Percentiles rank a stretch among this genome's conserved stretches.
Conservation (phyloP, 2,113 vertebrate genomes). For the Nettapus auritus region DNA sequence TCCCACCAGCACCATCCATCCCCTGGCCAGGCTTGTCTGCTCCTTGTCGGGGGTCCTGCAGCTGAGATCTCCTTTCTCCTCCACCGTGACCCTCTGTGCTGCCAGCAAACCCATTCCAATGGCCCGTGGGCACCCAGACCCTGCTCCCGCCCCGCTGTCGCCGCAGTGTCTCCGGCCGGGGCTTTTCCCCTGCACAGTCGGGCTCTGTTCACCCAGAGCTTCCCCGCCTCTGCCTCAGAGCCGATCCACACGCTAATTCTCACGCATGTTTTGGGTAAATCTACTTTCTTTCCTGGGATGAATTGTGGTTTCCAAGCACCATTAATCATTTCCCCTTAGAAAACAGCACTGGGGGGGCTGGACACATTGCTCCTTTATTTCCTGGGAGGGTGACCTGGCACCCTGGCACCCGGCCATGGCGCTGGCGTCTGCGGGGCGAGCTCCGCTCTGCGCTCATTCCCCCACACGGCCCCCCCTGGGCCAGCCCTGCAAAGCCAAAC, state of each 20-base stretch:
- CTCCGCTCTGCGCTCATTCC: background rate
- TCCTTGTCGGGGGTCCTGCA: background rate
- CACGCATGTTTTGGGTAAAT: conserved; percentile 57
- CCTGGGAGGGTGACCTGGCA: conserved; percentile 67
- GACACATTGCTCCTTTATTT: conserved; percentile 71
- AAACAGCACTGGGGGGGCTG: conserved; percentile 42
- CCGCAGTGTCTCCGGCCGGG: background rate
- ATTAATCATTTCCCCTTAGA: conserved; percentile 74
- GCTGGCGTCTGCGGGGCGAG: conserved; percentile 54
- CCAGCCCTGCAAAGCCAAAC: background rate
- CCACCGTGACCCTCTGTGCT: accelerated
- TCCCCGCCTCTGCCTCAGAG: conserved; percentile 14
- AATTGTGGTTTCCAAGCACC: conserved; percentile 65
- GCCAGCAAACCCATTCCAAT: accelerated
- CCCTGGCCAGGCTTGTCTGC: background rate
- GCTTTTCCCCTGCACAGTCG: background rate
- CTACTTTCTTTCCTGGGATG: conserved; percentile 57
- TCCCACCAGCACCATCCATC: background rate
- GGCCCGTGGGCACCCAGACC: background rate
- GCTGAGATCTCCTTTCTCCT: background rate
- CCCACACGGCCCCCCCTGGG: accelerated
- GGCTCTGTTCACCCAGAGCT: conserved; percentile 54
- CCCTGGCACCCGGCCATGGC: conserved; percentile 35
- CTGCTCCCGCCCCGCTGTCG: background rate
- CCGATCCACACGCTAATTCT: conserved; percentile 42